Evolutionary conservation across 2,888 invertebrate species (phyloP).

Genomic region (Liopterus haemorrhoidalis): DNA sequence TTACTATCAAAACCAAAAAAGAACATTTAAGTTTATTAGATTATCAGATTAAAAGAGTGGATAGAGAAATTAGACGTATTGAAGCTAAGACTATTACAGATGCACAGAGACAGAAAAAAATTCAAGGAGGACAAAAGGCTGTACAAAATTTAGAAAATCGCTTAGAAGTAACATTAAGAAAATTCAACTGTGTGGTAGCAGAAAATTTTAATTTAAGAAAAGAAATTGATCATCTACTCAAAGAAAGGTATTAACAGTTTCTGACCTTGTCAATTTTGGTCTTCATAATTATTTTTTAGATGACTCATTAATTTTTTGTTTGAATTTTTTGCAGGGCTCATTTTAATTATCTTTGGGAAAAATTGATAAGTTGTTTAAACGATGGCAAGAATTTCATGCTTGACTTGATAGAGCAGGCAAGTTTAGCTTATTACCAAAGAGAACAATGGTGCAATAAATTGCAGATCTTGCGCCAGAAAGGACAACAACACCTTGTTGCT

Average conservation of each 20-base stretch:
- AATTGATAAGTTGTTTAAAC: slow-evolving; percentile 67
- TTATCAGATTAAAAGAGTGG: slow-evolving; percentile 47
- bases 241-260: slow-evolving; percentile 57
- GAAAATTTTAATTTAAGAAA: slow-evolving; percentile 67
- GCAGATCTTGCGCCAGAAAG: slow-evolving; percentile 70
- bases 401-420: slow-evolving; percentile 82
- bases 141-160: slow-evolving; percentile 67
- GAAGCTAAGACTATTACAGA: slow-evolving; percentile 47
- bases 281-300: background rate
- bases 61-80: slow-evolving; percentile 44
- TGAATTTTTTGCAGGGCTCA: slow-evolving; percentile 52
- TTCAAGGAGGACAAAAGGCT: slow-evolving; percentile 49
- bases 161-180: slow-evolving; percentile 68
- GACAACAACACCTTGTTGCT: slow-evolving; percentile 62
- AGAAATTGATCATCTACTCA: slow-evolving; percentile 74
- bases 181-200: slow-evolving; percentile 67
- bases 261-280: slow-evolving; percentile 3
- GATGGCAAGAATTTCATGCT: slow-evolving; percentile 76
- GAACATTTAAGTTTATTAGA: slow-evolving; percentile 47
- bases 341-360: slow-evolving; percentile 77
- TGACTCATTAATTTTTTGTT: slow-evolving; percentile 1
- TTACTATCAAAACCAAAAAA: slow-evolving; percentile 40
- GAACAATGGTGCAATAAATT: slow-evolving; percentile 77
- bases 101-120: slow-evolving; percentile 46
- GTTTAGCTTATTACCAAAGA: slow-evolving; percentile 81